Conservation (phyloP, 2,113 vertebrate genomes). For the Clupea harengus region DNA sequence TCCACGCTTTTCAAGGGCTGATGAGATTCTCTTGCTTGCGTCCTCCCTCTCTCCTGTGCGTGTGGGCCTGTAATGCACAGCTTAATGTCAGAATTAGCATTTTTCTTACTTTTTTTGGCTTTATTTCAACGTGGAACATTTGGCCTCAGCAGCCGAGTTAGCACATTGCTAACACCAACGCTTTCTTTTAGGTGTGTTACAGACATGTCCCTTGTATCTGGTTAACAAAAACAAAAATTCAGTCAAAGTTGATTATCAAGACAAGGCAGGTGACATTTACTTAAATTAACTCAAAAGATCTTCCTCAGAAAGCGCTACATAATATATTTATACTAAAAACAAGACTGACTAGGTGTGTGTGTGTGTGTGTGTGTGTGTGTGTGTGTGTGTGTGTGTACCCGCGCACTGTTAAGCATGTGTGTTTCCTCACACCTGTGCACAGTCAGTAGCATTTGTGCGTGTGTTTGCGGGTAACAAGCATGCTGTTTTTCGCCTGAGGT, state of each 20-base stretch:
- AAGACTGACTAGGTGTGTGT: neutral
- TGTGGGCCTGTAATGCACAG: neutral
- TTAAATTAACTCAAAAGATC: no score
- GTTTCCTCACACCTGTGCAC: slow-evolving; percentile 16
- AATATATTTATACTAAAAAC: no score
- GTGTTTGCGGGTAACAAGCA: neutral
- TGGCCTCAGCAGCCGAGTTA: neutral
- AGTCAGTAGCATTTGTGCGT: slow-evolving; percentile 27
- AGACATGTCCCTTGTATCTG: no score
- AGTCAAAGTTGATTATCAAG: no score
- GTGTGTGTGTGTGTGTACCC: neutral
- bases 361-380: neutral
- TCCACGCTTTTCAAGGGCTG: slow-evolving; percentile 6
- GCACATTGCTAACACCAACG: neutral
- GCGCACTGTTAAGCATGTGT: neutral
- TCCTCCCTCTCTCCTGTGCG: neutral
- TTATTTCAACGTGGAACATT: neutral
- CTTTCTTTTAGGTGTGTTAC: no score
- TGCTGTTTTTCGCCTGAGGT: neutral
- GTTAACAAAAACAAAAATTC: no score
- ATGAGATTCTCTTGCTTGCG: neutral
- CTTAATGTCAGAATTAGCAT: slow-evolving; percentile 30
- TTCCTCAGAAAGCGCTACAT: no score
- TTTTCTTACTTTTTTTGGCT: neutral
- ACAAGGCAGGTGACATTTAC: no score